Evolutionary conservation across 2,888 invertebrate genomes (phyloP).

Genomic region (Caenorhabditis becei): DNA sequence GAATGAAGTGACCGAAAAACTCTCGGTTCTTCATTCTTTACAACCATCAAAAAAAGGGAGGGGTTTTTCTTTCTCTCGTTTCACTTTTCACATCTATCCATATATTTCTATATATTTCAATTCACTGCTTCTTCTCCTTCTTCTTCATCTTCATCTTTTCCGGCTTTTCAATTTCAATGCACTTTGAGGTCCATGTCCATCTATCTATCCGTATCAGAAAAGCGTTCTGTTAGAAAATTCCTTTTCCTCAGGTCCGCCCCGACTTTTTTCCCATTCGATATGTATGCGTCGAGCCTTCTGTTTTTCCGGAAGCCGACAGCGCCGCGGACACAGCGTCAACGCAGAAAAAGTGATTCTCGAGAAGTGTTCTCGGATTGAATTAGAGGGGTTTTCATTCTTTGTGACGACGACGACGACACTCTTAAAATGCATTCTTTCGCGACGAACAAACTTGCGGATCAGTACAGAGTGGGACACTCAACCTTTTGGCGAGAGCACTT

Average conservation of each 20-base stretch:
- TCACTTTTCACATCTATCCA: conserved; percentile 7
- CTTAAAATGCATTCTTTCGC: not conserved
- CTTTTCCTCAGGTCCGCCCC: no score
- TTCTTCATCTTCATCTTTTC: no score
- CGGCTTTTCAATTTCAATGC: conserved; percentile 43
- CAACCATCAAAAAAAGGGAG: conserved; percentile 7
- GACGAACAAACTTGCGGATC: not conserved
- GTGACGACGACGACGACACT: conserved; percentile 10
- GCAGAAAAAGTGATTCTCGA: conserved; percentile 31
- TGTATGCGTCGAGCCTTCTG: conserved; percentile 27
- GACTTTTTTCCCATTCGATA: conserved; percentile 44
- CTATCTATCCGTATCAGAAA: conserved; percentile 1
- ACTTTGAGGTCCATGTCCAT: conserved; percentile 15
- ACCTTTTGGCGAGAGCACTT: no score
- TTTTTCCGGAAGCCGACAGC: conserved; percentile 32
- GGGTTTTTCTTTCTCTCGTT: not conserved
- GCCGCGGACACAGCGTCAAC: not conserved
- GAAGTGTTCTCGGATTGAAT: conserved; percentile 49
- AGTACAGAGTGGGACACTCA: no score
- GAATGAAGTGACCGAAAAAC: conserved; percentile 18
- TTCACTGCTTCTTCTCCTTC: conserved; percentile 27
- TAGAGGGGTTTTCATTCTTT: conserved; percentile 25
- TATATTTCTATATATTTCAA: conserved; percentile 30
- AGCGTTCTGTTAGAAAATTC: no score
- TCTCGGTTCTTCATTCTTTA: conserved; percentile 3